Evolutionary conservation across 2,888 invertebrate species (phyloP).

Genomic region (Rhabditoides inermis): DNA sequence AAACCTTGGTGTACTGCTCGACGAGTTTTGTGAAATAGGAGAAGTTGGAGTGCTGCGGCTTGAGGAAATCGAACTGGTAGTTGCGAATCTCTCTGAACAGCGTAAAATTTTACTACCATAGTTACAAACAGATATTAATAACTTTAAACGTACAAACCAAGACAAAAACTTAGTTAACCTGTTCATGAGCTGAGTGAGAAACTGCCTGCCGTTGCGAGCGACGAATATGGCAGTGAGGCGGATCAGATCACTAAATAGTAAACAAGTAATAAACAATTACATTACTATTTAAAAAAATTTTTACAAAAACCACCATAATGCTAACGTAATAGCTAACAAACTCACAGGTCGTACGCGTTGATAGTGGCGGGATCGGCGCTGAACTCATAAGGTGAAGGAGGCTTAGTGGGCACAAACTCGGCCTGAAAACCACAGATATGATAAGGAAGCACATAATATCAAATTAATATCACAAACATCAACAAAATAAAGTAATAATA

Average conservation of each 20-base stretch:
- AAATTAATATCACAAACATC: neutral
- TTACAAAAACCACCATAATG: neutral
- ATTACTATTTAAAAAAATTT: neutral
- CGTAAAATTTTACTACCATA: neutral
- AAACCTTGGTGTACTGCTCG: constrained; percentile 91
- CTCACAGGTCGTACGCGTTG: constrained; percentile 79
- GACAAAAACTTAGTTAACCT: no score
- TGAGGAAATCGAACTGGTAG: constrained; percentile 94
- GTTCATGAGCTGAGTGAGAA: constrained; percentile 94
- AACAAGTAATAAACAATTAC: neutral
- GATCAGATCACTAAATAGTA: constrained; percentile 72
- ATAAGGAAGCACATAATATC: neutral
- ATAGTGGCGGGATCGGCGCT: constrained; percentile 95
- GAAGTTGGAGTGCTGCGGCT: constrained; percentile 95
- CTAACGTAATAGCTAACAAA: neutral
- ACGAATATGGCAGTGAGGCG: constrained; percentile 97
- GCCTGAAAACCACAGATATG: neutral
- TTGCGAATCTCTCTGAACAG: no score
- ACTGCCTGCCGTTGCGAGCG: constrained; percentile 92
- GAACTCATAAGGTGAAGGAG: constrained; percentile 83
- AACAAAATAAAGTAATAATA: no score
- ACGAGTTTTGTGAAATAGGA: constrained; percentile 94
- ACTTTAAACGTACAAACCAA: no score
- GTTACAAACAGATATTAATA: no score
- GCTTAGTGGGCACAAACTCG: constrained; percentile 67